These are phyloP conservation scores for Chrysolophus pictus DNA, from an alignment of 2,797 vertebrate genomes.

Conservation along the genomic window DNA sequence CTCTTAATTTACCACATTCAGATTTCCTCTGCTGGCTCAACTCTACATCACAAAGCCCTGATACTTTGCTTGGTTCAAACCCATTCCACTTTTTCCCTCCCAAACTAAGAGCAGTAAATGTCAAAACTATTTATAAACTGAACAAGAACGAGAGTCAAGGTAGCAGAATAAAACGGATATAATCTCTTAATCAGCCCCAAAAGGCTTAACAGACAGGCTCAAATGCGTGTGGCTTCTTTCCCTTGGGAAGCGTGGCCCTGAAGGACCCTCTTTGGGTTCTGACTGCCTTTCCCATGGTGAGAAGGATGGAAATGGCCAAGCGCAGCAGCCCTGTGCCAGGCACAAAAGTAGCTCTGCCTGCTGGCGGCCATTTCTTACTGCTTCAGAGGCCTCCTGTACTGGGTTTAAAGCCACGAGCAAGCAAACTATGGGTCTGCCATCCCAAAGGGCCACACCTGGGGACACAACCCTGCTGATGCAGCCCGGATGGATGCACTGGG, in stretches of 20 bases:
- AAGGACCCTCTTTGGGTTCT: neutral
- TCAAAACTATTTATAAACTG: slow-evolving; percentile 63
- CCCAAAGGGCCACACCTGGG: neutral
- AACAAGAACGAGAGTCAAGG: slow-evolving; percentile 30
- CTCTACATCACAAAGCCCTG: neutral
- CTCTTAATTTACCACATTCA: slow-evolving; percentile 67
- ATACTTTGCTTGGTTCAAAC: slow-evolving; percentile 27
- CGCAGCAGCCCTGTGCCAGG: neutral
- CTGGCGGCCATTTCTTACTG: neutral
- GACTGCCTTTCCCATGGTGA: neutral
- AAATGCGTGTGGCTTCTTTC: neutral
- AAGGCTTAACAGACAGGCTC: neutral
- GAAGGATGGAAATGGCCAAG: neutral
- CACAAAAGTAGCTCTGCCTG: neutral
- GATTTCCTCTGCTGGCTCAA: slow-evolving; percentile 36
- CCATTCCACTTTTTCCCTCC: neutral
- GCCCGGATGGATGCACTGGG: neutral
- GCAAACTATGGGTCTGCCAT: neutral
- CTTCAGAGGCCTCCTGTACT: neutral
- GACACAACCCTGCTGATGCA: fast-evolving
- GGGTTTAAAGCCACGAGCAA: neutral
- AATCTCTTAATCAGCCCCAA: slow-evolving; percentile 6
- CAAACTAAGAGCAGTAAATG: slow-evolving; percentile 51
- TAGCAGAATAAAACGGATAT: slow-evolving; percentile 48
- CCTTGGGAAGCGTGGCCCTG: neutral